Conservation (phyloP, 2,797 vertebrate genomes). For the Pangasius mekongensis region DNA sequence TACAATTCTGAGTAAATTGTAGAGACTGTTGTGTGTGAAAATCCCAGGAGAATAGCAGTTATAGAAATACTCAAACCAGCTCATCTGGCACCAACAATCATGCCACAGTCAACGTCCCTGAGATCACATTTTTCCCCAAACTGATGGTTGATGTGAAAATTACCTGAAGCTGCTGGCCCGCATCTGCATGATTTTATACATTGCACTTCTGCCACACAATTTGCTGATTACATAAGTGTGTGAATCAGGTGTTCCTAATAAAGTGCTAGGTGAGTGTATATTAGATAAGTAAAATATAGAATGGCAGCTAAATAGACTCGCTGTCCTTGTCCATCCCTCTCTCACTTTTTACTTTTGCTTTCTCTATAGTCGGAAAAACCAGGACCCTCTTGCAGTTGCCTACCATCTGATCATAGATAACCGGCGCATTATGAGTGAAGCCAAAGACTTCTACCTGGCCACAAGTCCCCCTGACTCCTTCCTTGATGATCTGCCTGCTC, state of each 20-base stretch:
- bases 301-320: background rate
- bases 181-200: background rate
- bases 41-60: background rate
- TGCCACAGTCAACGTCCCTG: background rate
- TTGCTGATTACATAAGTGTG: background rate
- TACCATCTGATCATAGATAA: constrained; percentile 99
- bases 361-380: constrained; percentile 82
- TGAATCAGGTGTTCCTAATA: background rate
- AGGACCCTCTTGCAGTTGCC: constrained; percentile 93
- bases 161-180: background rate
- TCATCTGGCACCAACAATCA: too few relatives aligned
- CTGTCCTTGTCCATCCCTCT: background rate
- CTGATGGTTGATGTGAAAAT: background rate
- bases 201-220: background rate
- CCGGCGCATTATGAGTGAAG: constrained; percentile 97
- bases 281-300: background rate
- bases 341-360: background rate
- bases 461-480: constrained; percentile 95
- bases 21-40: background rate
- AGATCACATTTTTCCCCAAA: background rate
- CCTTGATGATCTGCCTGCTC: constrained; percentile 86
- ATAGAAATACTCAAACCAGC: background rate
- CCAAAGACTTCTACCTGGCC: constrained; percentile 98
- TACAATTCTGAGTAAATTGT: background rate
- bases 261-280: background rate